Conservation (phyloP, 2,888 invertebrate genomes). For the Trissonchulus sp. region DNA sequence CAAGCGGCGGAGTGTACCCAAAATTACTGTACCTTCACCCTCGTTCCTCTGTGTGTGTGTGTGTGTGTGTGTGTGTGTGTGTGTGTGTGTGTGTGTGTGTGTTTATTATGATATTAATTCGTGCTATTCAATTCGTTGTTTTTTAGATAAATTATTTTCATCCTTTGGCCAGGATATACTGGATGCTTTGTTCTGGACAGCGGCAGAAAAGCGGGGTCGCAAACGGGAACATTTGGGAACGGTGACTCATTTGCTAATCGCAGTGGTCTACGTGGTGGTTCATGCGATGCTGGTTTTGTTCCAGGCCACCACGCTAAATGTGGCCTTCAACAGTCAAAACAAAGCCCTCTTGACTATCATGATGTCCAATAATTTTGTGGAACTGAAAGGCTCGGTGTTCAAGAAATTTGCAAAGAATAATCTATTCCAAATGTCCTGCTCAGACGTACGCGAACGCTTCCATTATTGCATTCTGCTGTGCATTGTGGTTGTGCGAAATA, state of each 20-base stretch:
- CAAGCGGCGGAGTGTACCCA: no score
- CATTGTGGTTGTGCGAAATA: slow-evolving; percentile 89
- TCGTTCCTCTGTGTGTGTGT: no score
- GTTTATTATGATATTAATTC: no score
- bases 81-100: no score
- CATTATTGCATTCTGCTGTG: slow-evolving; percentile 82
- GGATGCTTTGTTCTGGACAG: slow-evolving; percentile 96
- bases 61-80: no score
- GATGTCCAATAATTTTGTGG: slow-evolving; percentile 99
- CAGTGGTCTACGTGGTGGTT: slow-evolving; percentile 80
- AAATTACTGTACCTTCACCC: no score
- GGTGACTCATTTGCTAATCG: slow-evolving; percentile 81
- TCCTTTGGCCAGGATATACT: slow-evolving; percentile 83
- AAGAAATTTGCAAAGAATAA: slow-evolving; percentile 99
- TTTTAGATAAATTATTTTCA: slow-evolving; percentile 30
- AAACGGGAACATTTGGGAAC: slow-evolving; percentile 68
- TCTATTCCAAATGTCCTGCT: slow-evolving; percentile 86
- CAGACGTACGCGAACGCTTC: slow-evolving; percentile 92
- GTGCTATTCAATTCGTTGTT: no score
- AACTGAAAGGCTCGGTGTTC: slow-evolving; percentile 88
- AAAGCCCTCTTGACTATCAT: slow-evolving; percentile 95
- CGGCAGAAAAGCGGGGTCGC: slow-evolving; percentile 81
- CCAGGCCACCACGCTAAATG: slow-evolving; percentile 95
- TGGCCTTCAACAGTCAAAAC: slow-evolving; percentile 97
- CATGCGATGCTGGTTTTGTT: slow-evolving; percentile 79